These are phyloP conservation scores for Caenorhabditis doughertyi DNA, from an alignment of 2,888 invertebrate genomes.

Conservation along the genomic window DNA sequence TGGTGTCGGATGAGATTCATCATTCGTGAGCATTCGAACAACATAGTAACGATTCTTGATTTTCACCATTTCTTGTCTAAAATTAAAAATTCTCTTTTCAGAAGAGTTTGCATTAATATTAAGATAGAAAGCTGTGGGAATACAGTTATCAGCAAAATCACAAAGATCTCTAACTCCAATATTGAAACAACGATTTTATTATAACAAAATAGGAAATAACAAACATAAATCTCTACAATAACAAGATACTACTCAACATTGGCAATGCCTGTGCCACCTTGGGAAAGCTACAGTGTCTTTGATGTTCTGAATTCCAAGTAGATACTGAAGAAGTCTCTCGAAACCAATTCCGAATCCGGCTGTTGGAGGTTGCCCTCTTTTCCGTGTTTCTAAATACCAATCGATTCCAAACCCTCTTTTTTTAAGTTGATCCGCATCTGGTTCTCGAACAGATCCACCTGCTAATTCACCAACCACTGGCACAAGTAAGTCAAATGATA, in stretches of 20 bases:
- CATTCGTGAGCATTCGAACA: constrained; percentile 58
- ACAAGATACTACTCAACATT: constrained; percentile 60
- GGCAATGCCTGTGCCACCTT: constrained; percentile 88
- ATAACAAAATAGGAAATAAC: constrained; percentile 1
- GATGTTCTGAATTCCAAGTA: constrained; percentile 91
- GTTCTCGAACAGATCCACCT: constrained; percentile 96
- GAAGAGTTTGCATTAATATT: not conserved
- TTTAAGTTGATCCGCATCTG: constrained; percentile 86
- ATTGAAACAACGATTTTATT: constrained; percentile 5
- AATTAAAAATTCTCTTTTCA: not conserved
- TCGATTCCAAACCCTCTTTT: constrained; percentile 45
- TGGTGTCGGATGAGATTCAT: constrained; percentile 33
- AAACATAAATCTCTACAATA: not conserved
- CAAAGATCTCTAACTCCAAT: not conserved
- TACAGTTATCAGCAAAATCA: constrained; percentile 8
- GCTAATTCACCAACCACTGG: constrained; percentile 94
- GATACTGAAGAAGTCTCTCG: constrained; percentile 88
- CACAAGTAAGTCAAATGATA: constrained; percentile 90
- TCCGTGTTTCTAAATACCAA: constrained; percentile 85
- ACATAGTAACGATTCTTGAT: constrained; percentile 67
- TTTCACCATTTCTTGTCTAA: constrained; percentile 62
- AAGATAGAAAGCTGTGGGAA: not conserved
- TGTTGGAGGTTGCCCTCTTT: constrained; percentile 92
- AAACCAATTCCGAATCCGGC: constrained; percentile 97
- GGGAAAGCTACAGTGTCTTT: constrained; percentile 97